Base-by-base conservation (phyloP, 2,113 vertebrate species). In the Speoplatyrhinus poulsoni region DNA sequence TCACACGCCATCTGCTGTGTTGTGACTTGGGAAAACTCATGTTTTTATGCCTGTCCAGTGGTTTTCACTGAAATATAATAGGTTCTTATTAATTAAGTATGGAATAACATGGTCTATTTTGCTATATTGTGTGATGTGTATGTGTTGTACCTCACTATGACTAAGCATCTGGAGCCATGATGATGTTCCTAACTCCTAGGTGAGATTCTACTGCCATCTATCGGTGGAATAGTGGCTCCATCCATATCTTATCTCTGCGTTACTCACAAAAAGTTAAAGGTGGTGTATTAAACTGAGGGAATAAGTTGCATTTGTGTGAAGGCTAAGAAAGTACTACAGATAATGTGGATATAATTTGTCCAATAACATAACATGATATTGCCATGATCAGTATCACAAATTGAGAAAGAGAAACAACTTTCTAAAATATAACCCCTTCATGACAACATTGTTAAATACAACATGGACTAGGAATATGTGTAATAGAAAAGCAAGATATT, bases 181-280 rank as follows among this genome's bases (percentile, higher is more conserved):
- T 12, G 48, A 12, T 65, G 19, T 69, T 7, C 19, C 57, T 9
- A 61, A 52, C 46, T 8, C 13, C 4, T 69, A 49, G 60, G 36
- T 72, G 59, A 78, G 76, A 33, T 60, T 86, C 52, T 82, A 90
- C 48, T 69, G 82, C 85, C 89, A 85, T 79, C 89, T 90, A 57
- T 46, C 79, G 89, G 80, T 13, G 3, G 13, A n/a, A 4, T 33
- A 1, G 41, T 1, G 36, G 17, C 63, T 1, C 13, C 5, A 58
- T 7, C 11, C 9, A 32, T 46, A 0, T 53, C 32, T 56, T 49
- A 62, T 54, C 36, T 41, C 6, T 41, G 36, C 7, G 7, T 41
- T 41, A 41, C 4, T 8, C 3, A 41, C 7, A 41, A 41, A 41
- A 41, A 41, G 36, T 41, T 41, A 41, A 41, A 41, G 36, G 36